phyloP scores from a whole-genome alignment of 2,113 vertebrate genomes.

The Corynorhinus townsendii region DNA sequence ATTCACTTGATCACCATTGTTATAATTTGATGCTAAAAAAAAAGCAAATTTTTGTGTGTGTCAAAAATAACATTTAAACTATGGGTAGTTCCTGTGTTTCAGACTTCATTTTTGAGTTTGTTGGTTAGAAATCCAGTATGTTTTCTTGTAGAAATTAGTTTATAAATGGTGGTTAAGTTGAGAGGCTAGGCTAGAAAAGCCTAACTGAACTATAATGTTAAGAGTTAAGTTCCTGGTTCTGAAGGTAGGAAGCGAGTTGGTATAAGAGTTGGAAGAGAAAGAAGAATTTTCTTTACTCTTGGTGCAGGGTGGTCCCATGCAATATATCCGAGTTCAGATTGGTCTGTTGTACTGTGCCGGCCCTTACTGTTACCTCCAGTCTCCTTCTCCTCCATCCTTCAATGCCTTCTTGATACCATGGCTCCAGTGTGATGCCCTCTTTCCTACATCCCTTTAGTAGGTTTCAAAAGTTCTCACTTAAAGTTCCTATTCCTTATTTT shows the following conservation, averaged over 20 bases:
- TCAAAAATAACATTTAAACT: slow-evolving; percentile 6
- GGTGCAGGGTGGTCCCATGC: background rate
- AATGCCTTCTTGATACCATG: too few relatives aligned
- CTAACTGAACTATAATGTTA: background rate
- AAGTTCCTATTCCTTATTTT: background rate
- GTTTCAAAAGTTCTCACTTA: background rate
- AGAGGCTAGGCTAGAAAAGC: background rate
- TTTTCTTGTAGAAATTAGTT: background rate
- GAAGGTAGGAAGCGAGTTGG: background rate
- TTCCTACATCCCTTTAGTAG: too few relatives aligned
- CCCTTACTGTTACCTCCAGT: background rate
- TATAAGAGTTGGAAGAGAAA: background rate
- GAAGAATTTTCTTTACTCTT: background rate
- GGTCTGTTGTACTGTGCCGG: too few relatives aligned
- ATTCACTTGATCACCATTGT: background rate
- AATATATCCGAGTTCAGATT: background rate
- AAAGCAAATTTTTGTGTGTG: background rate
- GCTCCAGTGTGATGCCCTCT: background rate
- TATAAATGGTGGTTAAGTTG: background rate
- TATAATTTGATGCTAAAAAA: background rate
- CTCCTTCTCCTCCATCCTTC: background rate
- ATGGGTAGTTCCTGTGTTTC: background rate
- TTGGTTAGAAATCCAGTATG: background rate
- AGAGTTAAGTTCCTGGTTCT: background rate
- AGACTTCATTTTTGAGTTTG: background rate